A percentile compares a stretch with the other conserved stretches of the same genome.
These are phyloP conservation scores for Gallinago paraguaiae DNA, from an alignment of 2,113 vertebrate genomes.

Conservation along the genomic window DNA sequence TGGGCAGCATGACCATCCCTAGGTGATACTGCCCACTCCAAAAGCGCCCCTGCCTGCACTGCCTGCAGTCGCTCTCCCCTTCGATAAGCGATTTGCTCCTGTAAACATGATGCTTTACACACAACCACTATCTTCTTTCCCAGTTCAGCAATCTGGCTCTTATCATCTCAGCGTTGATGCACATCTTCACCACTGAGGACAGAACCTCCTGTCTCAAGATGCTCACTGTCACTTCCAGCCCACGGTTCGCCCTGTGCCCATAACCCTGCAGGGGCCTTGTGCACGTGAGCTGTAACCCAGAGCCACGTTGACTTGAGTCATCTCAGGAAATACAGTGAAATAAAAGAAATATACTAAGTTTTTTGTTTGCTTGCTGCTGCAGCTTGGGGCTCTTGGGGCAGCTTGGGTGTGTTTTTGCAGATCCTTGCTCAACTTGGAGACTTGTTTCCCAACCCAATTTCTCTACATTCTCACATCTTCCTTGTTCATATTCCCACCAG, in stretches of 20 bases:
- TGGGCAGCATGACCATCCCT: fast-evolving
- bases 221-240: not conserved
- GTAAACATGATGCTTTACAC: not conserved
- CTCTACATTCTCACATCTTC: not conserved
- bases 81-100: fast-evolving
- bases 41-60: not conserved
- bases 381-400: not conserved
- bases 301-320: not conserved
- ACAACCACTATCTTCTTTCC: not conserved
- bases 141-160: not conserved
- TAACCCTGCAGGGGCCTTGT: fast-evolving
- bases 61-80: not conserved
- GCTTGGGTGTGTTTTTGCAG: fast-evolving
- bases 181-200: not conserved
- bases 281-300: not conserved
- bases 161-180: not conserved
- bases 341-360: not conserved
- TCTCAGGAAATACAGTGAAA: not conserved
- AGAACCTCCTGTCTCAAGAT: not conserved
- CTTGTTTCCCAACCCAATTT: not conserved
- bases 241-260: fast-evolving
- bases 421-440: too few species aligned
- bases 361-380: not conserved
- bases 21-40: not conserved
- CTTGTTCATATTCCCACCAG: not conserved